A percentile compares a stretch with the other conserved stretches of the same genome.
These are phyloP conservation scores for Lampris incognitus DNA, from an alignment of 2,113 vertebrate species.

Conservation along the genomic window DNA sequence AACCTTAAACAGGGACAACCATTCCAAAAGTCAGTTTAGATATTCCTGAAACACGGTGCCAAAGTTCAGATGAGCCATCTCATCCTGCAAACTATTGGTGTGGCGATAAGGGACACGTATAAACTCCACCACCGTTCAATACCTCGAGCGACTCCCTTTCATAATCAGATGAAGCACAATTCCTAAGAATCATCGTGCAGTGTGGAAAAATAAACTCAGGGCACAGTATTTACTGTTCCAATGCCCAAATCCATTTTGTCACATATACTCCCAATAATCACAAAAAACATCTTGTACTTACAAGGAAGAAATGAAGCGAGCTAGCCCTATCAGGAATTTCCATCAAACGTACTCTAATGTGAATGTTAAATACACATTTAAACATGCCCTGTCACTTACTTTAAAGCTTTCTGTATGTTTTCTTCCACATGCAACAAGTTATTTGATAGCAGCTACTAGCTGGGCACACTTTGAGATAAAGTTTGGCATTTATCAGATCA, in stretches of 20 bases:
- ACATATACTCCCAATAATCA: not conserved
- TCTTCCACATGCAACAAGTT: not conserved
- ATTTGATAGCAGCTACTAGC: not conserved
- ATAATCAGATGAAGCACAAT: not conserved
- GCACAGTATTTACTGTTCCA: no score
- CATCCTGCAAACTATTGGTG: slow-evolving; percentile 5
- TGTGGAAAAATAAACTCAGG: not conserved
- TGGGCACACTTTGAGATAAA: not conserved
- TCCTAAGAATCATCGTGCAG: not conserved
- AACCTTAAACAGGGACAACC: slow-evolving; percentile 40
- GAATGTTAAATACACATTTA: no score
- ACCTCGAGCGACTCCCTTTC: not conserved
- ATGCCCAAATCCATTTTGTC: no score
- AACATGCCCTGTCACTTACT: not conserved
- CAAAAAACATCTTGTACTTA: not conserved
- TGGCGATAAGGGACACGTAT: slow-evolving; percentile 42
- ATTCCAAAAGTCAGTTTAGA: slow-evolving; percentile 56
- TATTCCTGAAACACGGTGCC: slow-evolving; percentile 57
- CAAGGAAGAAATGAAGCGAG: no score
- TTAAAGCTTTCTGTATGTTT: not conserved
- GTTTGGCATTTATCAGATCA: not conserved
- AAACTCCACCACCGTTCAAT: slow-evolving; percentile 5
- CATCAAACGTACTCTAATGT: no score
- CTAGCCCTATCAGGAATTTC: no score
- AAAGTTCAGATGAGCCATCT: slow-evolving; percentile 65